Percentiles rank a stretch among this genome's conserved stretches.
Conservation (phyloP, 2,797 vertebrate species). For the Phalanger gymnotis region DNA sequence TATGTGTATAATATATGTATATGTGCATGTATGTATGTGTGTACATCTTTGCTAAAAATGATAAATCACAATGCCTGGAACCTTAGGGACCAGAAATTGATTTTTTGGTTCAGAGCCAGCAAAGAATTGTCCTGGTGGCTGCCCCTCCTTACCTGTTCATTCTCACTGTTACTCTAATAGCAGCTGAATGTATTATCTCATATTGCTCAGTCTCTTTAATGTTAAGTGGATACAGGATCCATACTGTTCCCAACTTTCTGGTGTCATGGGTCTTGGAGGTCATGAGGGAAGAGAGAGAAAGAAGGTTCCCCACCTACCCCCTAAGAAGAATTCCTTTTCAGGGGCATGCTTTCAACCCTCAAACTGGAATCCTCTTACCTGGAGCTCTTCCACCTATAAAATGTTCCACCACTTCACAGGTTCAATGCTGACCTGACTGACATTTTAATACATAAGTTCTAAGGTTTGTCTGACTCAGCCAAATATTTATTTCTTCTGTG, state of each 20-base stretch:
- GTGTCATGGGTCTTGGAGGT: background rate
- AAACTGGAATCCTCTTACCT: background rate
- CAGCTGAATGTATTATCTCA: background rate
- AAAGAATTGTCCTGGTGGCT: background rate
- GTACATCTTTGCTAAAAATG: background rate
- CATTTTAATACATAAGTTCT: background rate
- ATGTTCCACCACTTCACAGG: background rate
- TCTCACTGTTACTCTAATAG: background rate
- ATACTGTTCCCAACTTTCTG: background rate
- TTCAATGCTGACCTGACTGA: background rate
- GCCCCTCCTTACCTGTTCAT: background rate
- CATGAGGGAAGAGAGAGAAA: background rate
- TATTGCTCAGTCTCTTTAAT: background rate
- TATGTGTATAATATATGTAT: no score
- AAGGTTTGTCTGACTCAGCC: background rate
- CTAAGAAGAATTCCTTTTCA: background rate
- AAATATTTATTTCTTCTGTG: background rate
- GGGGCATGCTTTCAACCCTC: background rate
- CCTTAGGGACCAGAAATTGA: background rate
- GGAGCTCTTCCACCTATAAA: background rate
- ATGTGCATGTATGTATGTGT: background rate
- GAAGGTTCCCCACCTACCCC: background rate
- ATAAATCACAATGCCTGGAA: background rate
- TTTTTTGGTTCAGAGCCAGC: background rate
- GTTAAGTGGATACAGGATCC: background rate